Evolutionary conservation across 2,797 vertebrate species (phyloP).

Genomic region (Epinephelus malabaricus): DNA sequence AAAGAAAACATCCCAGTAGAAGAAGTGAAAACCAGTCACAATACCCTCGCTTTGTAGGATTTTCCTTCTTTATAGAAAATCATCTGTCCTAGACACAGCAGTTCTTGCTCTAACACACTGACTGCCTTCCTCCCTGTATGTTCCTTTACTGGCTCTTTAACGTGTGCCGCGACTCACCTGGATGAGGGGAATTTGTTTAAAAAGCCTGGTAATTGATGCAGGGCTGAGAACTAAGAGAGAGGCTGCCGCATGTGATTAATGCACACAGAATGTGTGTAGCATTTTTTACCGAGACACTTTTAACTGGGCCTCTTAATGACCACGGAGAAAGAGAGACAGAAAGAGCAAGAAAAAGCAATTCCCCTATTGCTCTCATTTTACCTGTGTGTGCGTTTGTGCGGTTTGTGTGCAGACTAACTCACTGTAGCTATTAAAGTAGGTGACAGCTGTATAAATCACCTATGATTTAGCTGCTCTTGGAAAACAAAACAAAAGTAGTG

Average conservation of each 20-base stretch:
- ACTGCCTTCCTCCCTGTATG: conserved; percentile 64
- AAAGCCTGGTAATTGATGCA: conserved; percentile 92
- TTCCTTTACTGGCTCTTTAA: conserved; percentile 31
- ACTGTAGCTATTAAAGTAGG: conserved; percentile 85
- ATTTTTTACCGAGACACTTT: conserved; percentile 86
- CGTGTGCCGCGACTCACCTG: not conserved
- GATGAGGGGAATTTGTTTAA: conserved; percentile 90
- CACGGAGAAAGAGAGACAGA: conserved; percentile 77
- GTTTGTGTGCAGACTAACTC: conserved; percentile 82
- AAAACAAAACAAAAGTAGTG: not conserved
- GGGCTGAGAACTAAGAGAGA: conserved; percentile 59
- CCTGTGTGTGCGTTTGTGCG: conserved; percentile 36
- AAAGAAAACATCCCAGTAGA: conserved; percentile 8
- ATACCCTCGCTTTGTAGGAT: not conserved
- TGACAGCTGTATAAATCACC: conserved; percentile 88
- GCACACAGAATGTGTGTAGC: conserved; percentile 83
- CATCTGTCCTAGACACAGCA: not conserved
- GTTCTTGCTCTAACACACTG: conserved; percentile 86
- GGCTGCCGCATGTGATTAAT: conserved; percentile 91
- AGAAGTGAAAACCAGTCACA: not conserved
- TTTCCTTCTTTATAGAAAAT: not conserved
- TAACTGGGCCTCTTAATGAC: conserved; percentile 90
- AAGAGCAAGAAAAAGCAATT: conserved; percentile 36
- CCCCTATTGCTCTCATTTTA: conserved; percentile 53
- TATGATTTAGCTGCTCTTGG: conserved; percentile 75